Evolutionary conservation across 2,888 invertebrate species (phyloP).

Genomic region (Agrenia bidenticulata): DNA sequence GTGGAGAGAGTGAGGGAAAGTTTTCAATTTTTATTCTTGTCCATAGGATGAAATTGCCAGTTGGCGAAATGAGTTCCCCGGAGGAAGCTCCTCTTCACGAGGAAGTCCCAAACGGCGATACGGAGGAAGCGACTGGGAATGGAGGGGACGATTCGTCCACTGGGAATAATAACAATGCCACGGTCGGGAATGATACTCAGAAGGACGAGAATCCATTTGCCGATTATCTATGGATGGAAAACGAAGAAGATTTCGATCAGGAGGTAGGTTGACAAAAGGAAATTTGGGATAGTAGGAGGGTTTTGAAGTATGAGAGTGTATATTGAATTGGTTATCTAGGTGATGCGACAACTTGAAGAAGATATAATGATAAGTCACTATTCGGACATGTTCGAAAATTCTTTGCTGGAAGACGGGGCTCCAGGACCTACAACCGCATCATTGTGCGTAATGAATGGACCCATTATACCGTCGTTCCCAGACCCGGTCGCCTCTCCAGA

Average conservation of each 20-base stretch:
- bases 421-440: conserved; percentile 45
- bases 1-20: neutral
- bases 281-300: neutral
- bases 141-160: neutral
- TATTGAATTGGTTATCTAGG: conserved; percentile 59
- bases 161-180: neutral
- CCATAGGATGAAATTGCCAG: conserved; percentile 28
- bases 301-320: too few species aligned
- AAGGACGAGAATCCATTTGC: conserved; percentile 70
- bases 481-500: conserved; percentile 20
- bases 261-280: conserved; percentile 62
- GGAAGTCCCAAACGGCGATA: neutral
- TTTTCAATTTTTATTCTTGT: neutral
- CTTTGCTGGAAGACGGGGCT: conserved; percentile 58
- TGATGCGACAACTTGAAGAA: conserved; percentile 80
- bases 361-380: conserved; percentile 86
- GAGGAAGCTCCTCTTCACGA: conserved; percentile 14
- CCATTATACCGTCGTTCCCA: conserved; percentile 30
- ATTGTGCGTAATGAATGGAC: conserved; percentile 36
- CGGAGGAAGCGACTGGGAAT: neutral
- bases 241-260: conserved; percentile 88
- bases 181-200: neutral
- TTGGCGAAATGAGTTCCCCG: conserved; percentile 13
- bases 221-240: conserved; percentile 93
- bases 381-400: conserved; percentile 66